These are phyloP conservation scores for Porites divaricata DNA, from an alignment of 92 coral and sea anemone genomes.

Conservation along the genomic window DNA sequence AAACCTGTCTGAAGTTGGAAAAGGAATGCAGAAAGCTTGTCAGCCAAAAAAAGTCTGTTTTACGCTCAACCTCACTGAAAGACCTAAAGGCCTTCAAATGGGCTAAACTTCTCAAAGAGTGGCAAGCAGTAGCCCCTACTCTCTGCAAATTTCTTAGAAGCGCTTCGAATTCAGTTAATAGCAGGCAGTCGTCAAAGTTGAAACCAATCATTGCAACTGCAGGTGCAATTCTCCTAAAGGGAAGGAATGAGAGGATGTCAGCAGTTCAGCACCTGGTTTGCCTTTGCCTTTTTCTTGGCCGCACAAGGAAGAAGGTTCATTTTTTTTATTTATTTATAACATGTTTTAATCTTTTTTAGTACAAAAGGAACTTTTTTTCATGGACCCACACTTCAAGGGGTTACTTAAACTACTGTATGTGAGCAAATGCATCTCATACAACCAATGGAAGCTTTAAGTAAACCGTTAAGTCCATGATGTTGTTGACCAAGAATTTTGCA, in stretches of 20 bases:
- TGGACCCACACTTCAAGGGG: no score
- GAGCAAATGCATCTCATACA: not conserved
- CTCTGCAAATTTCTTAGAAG: not conserved
- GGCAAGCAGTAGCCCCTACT: conserved; percentile 14
- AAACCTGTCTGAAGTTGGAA: not conserved
- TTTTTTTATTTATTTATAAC: no score
- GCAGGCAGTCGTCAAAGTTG: no score
- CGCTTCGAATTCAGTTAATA: no score
- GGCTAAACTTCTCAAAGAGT: conserved; percentile 9
- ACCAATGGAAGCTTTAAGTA: not conserved
- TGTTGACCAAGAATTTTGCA: not conserved
- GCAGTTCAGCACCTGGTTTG: conserved; percentile 32
- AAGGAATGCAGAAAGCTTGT: conserved; percentile 14
- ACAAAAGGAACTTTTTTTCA: not conserved
- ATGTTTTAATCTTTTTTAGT: not conserved
- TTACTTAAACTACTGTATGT: no score
- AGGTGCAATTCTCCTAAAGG: conserved; percentile 22
- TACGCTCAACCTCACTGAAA: conserved; percentile 15
- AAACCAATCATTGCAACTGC: conserved; percentile 14
- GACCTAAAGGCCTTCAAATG: conserved; percentile 24
- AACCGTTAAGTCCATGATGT: conserved; percentile 3
- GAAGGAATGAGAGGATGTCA: conserved; percentile 23
- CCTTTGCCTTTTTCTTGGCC: conserved; percentile 25
- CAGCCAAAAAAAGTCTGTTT: conserved; percentile 11
- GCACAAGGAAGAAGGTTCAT: conserved; percentile 26